Base-by-base conservation (phyloP, 2,888 invertebrate genomes). In the Cerastis rubricosa region DNA sequence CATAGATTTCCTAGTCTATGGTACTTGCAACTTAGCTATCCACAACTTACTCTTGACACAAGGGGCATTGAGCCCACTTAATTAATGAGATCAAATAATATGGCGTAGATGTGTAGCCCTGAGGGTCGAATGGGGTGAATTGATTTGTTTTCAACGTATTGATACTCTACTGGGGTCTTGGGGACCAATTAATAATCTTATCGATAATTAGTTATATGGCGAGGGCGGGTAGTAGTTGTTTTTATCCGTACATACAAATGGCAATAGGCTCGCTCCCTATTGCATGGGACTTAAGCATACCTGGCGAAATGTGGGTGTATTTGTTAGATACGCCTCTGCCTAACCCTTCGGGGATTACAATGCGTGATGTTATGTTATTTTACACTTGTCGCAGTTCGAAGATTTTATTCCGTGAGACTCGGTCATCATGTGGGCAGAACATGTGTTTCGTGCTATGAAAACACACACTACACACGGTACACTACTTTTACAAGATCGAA, bases 1-100 rank as follows among this genome's bases (percentile, higher is more conserved):
- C 22, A 47, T 45, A 65, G 9, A 72, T 66, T 49, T 7, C 14
- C n/a, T 74, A 43, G 51, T 69, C 74, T 80, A 45, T 74, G 65
- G 12, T 71, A 63, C 54, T 79, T 81, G 85, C 88, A 91, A 91
- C 87, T 90, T 89, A 80, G 85, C 71, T 66, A 81, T 78, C 88
- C 84, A 76, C 87, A 87, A 89, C 81, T 86, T 88, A 76, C 43
- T 69, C 63, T 78, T 82, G 81, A 81, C 80, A 85, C 85, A 76
- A 76, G 68, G 85, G 86, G 68, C 83, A 89, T 86, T 88, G 85
- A 90, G 87, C 86, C 76, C 71, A 83, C 86, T 89, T 89, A 88
- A 89, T 89, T 90, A 90, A 85, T 80, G 69, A 80, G 67, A 82
- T 81, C 83, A 76, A 85, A 85, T 87, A 71, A 74, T 76, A 80